phyloP scores from a whole-genome alignment of 1,140 invertebrate species.

The Sycophila sp. region DNA sequence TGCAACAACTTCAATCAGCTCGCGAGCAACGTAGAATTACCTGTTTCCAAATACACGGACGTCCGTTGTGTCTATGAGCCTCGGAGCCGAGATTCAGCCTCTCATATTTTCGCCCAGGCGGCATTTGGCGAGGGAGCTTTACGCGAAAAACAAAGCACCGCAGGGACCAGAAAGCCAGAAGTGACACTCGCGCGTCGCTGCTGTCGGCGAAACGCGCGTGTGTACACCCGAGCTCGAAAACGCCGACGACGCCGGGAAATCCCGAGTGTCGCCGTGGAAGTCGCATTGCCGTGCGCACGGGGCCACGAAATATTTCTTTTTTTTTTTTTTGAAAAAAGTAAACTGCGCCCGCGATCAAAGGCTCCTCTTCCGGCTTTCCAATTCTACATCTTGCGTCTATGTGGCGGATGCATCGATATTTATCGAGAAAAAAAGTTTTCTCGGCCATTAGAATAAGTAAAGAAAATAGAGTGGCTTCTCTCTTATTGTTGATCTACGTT shows the following conservation, averaged over 20 bases:
- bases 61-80: no score
- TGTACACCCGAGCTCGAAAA: not conserved
- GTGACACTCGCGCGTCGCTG: no score
- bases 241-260: not conserved
- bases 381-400: no score
- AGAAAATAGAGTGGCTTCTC: no score
- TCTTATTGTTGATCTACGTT: no score
- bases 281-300: not conserved
- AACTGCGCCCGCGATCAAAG: not conserved
- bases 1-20: no score
- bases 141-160: constrained; percentile 10
- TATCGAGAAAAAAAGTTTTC: no score
- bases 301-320: not conserved
- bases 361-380: not conserved
- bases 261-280: not conserved
- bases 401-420: not conserved
- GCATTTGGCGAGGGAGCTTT: not conserved
- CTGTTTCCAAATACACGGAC: no score
- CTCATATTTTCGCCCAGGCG: not conserved
- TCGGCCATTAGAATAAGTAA: no score
- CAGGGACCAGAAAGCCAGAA: not conserved
- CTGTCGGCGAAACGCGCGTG: no score
- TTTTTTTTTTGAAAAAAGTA: not conserved
- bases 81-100: not conserved
- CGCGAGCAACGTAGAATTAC: no score